phyloP scores from a whole-genome alignment of 2,113 vertebrate genomes.

The Chaetodon auriga region DNA sequence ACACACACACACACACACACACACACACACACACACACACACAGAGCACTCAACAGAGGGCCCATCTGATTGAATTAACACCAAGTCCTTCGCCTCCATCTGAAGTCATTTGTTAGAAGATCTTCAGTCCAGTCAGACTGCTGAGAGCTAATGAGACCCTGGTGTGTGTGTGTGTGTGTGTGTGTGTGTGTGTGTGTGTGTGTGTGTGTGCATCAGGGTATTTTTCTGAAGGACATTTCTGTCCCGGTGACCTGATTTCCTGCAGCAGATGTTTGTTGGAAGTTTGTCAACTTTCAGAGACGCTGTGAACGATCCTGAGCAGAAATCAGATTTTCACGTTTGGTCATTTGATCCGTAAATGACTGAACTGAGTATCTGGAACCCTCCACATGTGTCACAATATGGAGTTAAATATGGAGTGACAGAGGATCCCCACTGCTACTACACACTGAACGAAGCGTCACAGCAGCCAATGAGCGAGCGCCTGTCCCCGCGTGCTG shows the following conservation, averaged over 20 bases:
- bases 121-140: conserved; percentile 48
- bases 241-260: neutral
- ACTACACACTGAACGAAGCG: no score
- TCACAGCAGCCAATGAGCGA: no score
- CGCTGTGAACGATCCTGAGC: no score
- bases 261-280: neutral
- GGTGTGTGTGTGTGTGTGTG: neutral
- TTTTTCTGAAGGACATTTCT: neutral
- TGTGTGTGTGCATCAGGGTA: neutral
- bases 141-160: conserved; percentile 44
- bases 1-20: neutral
- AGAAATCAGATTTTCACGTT: no score
- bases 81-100: conserved; percentile 41
- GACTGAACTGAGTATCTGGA: no score
- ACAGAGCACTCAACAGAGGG: conserved; percentile 17
- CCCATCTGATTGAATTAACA: conserved; percentile 54
- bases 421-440: no score
- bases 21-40: conserved; percentile 28
- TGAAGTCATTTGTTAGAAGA: conserved; percentile 66
- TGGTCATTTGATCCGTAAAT: no score
- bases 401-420: no score
- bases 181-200: conserved; percentile 4
- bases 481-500: no score
- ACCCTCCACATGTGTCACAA: no score
- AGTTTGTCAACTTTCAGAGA: neutral